Evolutionary conservation across 2,113 vertebrate genomes (phyloP).

Genomic region (Lipophrys pholis): DNA sequence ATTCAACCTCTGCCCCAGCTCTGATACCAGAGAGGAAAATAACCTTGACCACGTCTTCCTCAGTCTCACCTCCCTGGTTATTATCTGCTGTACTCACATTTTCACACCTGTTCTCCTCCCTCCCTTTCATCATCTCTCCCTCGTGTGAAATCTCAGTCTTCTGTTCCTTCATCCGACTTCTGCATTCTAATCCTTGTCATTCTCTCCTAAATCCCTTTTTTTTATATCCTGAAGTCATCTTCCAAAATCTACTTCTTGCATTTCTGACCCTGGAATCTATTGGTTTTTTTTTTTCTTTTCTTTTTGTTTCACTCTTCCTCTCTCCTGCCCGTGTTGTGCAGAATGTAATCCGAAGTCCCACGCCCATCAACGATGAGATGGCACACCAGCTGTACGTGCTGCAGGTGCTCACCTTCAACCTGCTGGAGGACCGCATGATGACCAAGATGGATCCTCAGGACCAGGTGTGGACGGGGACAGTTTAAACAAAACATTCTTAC

Average conservation of each 20-base stretch:
- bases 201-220: constrained; percentile 42
- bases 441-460: constrained; percentile 99
- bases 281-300: constrained; percentile 1
- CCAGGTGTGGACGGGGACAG: constrained; percentile 83
- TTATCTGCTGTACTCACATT: constrained; percentile 40
- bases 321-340: constrained; percentile 63
- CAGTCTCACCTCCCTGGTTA: constrained; percentile 16
- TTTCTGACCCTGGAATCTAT: constrained; percentile 15
- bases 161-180: constrained; percentile 24
- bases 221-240: constrained; percentile 21
- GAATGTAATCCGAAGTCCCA: constrained; percentile 94
- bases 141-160: constrained; percentile 36
- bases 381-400: constrained; percentile 97
- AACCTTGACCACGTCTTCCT: constrained; percentile 41
- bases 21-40: constrained; percentile 42
- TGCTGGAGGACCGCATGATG: constrained; percentile 99
- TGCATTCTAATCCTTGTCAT: constrained; percentile 37
- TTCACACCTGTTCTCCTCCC: constrained; percentile 39
- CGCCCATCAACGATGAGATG: constrained; percentile 97
- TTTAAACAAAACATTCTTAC: background rate
- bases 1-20: constrained; percentile 31
- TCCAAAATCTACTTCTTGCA: constrained; percentile 33
- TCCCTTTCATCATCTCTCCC: constrained; percentile 20
- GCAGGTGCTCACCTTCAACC: constrained; percentile 98
- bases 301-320: constrained; percentile 25